Base-by-base conservation (phyloP, 1,140 invertebrate genomes). In the Bemisia tabaci region DNA sequence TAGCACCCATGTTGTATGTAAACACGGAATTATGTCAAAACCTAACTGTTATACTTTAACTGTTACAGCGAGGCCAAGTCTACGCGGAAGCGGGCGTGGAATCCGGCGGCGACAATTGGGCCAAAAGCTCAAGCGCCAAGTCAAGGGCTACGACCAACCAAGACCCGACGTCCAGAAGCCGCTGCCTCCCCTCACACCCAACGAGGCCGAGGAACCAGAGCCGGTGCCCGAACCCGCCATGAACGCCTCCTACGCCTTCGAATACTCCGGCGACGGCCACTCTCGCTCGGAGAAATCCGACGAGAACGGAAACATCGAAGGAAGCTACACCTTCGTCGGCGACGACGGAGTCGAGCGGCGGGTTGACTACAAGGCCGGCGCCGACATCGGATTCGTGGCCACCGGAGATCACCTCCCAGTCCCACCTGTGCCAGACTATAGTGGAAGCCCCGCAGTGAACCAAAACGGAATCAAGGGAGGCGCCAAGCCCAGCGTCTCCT, bases 291-390 rank as follows among this genome's bases (percentile, higher is more conserved):
- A 73, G 17, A 81, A 84, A 21, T 78, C 82, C 26, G 82, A 82
- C 67, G 66, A 62, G n/a, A 79, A 79, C 22, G 77, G 79, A 72
- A 73, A 76, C 1, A 79, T 78, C 2, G 23, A 82, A 80, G 22
- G 85, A 81, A 72, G 81, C 79, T 90, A 83, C 68, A 87, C 87
- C 62, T 93, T 92, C 74, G 91, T 88, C 0, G 88, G 89, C 17
- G 87, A 88, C 1, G 89, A 92, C 71, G 90, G 90, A 64, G 86
- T 85, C 59, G 82, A 87, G 23, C 89, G 92, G 68, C 79, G 82
- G 0, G 77, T 94, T 0, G 85, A 82, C 66, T 94, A 93, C 74
- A 81, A 84, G 1, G 90, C 91, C 1, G 90, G 92, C 75, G 86
- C 88, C 72, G 87, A 87, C 71, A 84, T 84, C 68, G 88, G 87